A percentile compares a stretch with the other conserved stretches of the same genome.
Evolutionary conservation across 1,140 invertebrate species (phyloP).

Genomic region (Pogonognathellus flavescens): DNA sequence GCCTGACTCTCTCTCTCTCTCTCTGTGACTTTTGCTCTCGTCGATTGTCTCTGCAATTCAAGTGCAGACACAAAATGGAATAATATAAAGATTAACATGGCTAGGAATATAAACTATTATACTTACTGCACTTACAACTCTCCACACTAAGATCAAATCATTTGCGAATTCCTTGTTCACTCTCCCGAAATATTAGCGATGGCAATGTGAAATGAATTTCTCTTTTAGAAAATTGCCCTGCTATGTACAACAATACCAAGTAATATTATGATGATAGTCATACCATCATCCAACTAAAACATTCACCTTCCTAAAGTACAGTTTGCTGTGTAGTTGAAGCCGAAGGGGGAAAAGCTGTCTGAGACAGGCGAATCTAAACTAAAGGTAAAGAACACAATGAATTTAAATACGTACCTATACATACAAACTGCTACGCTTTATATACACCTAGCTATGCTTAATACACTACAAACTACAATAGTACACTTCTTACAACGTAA

Average conservation of each 20-base stretch:
- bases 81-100: neutral
- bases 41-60: conserved; percentile 9
- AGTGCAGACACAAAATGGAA: neutral
- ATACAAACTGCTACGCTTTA: neutral
- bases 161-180: too few relatives aligned
- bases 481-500: too few relatives aligned
- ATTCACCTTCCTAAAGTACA: too few relatives aligned
- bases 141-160: too few relatives aligned
- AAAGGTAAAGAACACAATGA: conserved; percentile 12
- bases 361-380: conserved; percentile 36
- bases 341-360: conserved; percentile 2
- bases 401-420: neutral
- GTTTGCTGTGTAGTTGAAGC: neutral
- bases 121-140: too few relatives aligned
- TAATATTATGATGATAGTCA: too few relatives aligned
- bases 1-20: neutral
- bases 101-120: too few relatives aligned
- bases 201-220: neutral
- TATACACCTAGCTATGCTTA: neutral
- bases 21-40: neutral
- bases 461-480: too few relatives aligned
- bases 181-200: neutral
- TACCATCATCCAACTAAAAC: too few relatives aligned
- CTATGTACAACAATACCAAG: neutral
- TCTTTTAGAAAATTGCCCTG: neutral